A percentile compares a stretch with the other conserved stretches of the same genome.
Conservation (phyloP, 2,888 invertebrate genomes). For the Cryptocheilus praepositus region DNA sequence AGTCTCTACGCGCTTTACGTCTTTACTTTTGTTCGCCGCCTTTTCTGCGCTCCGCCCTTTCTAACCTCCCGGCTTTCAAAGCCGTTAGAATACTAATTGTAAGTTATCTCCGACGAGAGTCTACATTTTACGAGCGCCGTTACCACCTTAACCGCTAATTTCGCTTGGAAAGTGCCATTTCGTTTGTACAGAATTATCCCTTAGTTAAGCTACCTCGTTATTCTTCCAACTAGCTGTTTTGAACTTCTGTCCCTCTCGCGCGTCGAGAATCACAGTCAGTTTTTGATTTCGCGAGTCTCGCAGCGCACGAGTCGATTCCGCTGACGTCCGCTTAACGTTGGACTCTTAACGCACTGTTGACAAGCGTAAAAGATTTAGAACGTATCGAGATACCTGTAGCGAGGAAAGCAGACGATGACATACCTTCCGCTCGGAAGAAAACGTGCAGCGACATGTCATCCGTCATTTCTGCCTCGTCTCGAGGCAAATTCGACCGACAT, state of each 20-base stretch:
- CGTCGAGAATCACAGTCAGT: background rate
- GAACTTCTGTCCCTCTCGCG: background rate
- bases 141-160: slow-evolving; percentile 11
- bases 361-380: too few species aligned
- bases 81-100: background rate
- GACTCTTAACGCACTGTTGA: too few species aligned
- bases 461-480: too few species aligned
- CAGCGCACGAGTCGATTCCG: too few species aligned
- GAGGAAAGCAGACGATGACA: too few species aligned
- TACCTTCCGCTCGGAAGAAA: too few species aligned
- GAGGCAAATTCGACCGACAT: too few species aligned
- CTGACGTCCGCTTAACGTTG: too few species aligned
- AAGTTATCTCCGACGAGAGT: slow-evolving; percentile 19
- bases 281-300: too few species aligned
- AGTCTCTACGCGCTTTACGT: slow-evolving; percentile 14
- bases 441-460: too few species aligned
- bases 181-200: slow-evolving; percentile 17
- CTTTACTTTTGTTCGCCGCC: background rate
- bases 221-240: background rate
- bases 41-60: background rate
- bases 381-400: too few species aligned
- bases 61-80: slow-evolving; percentile 5
- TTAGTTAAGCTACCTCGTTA: slow-evolving; percentile 9
- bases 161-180: slow-evolving; percentile 14
- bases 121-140: background rate